A percentile compares a stretch with the other conserved stretches of the same genome.
Evolutionary conservation across 2,888 invertebrate genomes (phyloP).

Genomic region (Disparrhopalites patrizii): DNA sequence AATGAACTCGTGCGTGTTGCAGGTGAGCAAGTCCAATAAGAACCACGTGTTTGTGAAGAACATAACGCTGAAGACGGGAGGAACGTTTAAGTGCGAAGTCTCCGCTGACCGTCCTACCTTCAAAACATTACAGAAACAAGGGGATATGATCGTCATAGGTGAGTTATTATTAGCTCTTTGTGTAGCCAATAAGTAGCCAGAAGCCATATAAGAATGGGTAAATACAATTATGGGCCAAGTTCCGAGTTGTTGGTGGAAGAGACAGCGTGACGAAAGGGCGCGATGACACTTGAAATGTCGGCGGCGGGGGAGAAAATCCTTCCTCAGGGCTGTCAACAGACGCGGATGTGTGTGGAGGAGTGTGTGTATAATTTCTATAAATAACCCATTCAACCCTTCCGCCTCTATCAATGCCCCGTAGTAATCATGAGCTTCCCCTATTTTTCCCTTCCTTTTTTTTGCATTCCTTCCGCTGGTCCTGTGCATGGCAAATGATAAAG

Average conservation of each 20-base stretch:
- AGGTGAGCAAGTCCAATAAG: slow-evolving; percentile 37
- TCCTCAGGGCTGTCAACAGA: slow-evolving; percentile 13
- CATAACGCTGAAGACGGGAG: slow-evolving; percentile 43
- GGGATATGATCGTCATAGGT: slow-evolving; percentile 46
- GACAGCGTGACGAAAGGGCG: slow-evolving; percentile 20
- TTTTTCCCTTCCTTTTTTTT: too few relatives aligned
- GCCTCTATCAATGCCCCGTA: too few relatives aligned
- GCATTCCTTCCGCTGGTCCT: too few relatives aligned
- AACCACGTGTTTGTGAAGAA: slow-evolving; percentile 40
- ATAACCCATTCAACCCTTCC: too few relatives aligned
- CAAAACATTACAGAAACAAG: slow-evolving; percentile 37
- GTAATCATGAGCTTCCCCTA: neutral
- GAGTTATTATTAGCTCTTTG: slow-evolving; percentile 19
- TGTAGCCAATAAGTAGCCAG: too few relatives aligned
- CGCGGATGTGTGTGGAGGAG: slow-evolving; percentile 4
- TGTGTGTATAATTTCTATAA: slow-evolving; percentile 21
- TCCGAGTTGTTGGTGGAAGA: neutral
- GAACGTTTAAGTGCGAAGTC: slow-evolving; percentile 45
- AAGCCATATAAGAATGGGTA: neutral
- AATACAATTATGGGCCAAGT: neutral
- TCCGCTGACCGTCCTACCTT: slow-evolving; percentile 47
- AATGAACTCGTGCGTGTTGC: too few relatives aligned
- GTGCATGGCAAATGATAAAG: too few relatives aligned
- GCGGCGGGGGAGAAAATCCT: neutral
- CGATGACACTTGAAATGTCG: slow-evolving; percentile 15